Evolutionary conservation across 2,113 vertebrate genomes (phyloP).

Genomic region (Chionis minor): DNA sequence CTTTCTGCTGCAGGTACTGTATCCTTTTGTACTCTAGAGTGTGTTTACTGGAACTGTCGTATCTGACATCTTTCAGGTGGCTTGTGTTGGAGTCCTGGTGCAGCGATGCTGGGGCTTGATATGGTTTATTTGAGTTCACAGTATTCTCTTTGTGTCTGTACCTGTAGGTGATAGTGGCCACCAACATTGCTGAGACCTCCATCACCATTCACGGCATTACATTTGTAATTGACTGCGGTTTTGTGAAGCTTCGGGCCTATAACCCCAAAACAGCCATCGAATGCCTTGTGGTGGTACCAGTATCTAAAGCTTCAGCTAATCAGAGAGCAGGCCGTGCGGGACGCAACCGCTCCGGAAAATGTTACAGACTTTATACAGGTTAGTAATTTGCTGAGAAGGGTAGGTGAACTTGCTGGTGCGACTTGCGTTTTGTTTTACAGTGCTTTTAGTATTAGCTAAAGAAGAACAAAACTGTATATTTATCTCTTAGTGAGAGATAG

Average conservation of each 20-base stretch:
- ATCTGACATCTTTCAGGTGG: not conserved
- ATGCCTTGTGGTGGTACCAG: conserved; percentile 92
- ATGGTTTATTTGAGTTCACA: not conserved
- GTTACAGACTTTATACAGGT: conserved; percentile 96
- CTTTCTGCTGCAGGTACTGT: not conserved
- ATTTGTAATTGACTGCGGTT: conserved; percentile 95
- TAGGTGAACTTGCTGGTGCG: not conserved
- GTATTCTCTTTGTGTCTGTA: not conserved
- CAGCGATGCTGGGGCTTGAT: not conserved
- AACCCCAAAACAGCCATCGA: conserved; percentile 92
- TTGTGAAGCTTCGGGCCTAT: conserved; percentile 94
- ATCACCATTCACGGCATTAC: conserved; percentile 91
- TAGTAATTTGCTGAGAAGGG: not conserved
- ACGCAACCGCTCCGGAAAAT: conserved; percentile 91
- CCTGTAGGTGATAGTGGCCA: conserved; percentile 91
- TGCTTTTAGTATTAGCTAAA: not conserved
- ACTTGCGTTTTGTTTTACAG: not conserved
- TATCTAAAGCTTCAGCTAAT: conserved; percentile 93
- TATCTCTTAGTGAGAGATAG: not conserved
- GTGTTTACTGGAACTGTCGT: not conserved
- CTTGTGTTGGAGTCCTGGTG: not conserved
- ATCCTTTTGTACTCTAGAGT: not conserved
- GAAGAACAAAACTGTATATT: not conserved
- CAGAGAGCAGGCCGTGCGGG: conserved; percentile 93
- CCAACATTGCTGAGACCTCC: conserved; percentile 97